phyloP scores from a whole-genome alignment of 2,113 vertebrate species.

The Syngnathoides biaculeatus region DNA sequence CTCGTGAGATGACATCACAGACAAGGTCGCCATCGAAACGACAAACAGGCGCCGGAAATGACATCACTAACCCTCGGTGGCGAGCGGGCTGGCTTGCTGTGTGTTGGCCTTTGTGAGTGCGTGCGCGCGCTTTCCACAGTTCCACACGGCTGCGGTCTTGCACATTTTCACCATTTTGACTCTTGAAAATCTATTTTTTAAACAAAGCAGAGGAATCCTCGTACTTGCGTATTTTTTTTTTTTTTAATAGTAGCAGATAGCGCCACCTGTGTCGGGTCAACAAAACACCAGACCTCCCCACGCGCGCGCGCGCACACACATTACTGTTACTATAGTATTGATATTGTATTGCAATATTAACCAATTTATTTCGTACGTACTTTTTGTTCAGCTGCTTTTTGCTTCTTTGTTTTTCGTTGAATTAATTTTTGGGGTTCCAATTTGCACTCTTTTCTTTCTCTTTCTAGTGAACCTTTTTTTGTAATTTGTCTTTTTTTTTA shows the following conservation, averaged over 20 bases:
- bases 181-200: background rate
- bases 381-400: slow-evolving; percentile 10
- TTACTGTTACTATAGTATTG: slow-evolving; percentile 67
- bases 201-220: background rate
- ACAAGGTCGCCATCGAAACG: slow-evolving; percentile 26
- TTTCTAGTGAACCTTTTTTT: slow-evolving; percentile 24
- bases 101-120: slow-evolving; percentile 4
- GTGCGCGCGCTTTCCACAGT: slow-evolving; percentile 9
- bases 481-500: slow-evolving; percentile 40
- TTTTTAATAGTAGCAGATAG: slow-evolving; percentile 6
- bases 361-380: slow-evolving; percentile 59
- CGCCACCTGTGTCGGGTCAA: slow-evolving; percentile 1
- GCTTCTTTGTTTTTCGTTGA: slow-evolving; percentile 13
- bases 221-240: background rate
- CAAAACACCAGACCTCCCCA: background rate
- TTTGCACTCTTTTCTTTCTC: slow-evolving; percentile 47
- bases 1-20: slow-evolving; percentile 54
- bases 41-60: slow-evolving; percentile 41
- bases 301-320: slow-evolving; percentile 9
- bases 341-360: slow-evolving; percentile 61
- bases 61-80: slow-evolving; percentile 51
- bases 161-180: slow-evolving; percentile 2
- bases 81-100: slow-evolving; percentile 46
- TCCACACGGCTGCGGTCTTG: slow-evolving; percentile 9
- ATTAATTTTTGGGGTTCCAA: slow-evolving; percentile 7